These are phyloP conservation scores for Lepidochrysops patricia DNA, from an alignment of 2,888 invertebrate genomes.

Conservation along the genomic window DNA sequence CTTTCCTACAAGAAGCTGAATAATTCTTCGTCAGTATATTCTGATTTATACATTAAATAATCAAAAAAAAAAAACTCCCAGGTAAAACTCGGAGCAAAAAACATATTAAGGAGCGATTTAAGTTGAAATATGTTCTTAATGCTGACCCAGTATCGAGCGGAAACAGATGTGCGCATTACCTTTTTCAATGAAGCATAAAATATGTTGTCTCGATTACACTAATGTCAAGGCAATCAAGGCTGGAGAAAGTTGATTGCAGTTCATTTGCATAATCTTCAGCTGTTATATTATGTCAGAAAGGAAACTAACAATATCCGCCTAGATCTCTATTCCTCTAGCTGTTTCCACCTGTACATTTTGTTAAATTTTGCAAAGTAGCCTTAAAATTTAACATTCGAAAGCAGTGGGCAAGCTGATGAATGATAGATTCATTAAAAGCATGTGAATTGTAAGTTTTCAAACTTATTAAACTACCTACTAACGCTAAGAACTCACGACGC, in stretches of 20 bases:
- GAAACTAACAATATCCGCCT: not conserved
- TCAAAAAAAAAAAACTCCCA: not conserved
- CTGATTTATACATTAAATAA: not conserved
- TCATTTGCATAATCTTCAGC: not conserved
- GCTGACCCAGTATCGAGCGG: conserved; percentile 33
- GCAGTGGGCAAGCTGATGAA: too few species aligned
- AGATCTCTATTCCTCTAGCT: too few species aligned
- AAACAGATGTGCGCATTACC: conserved; percentile 15
- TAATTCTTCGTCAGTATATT: not conserved
- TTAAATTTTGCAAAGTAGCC: too few species aligned
- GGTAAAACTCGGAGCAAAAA: not conserved
- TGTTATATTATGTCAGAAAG: not conserved
- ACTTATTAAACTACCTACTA: too few species aligned
- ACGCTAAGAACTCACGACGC: too few species aligned
- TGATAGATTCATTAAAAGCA: too few species aligned
- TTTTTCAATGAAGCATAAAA: conserved; percentile 1
- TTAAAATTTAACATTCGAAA: too few species aligned
- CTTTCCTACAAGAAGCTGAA: too few species aligned
- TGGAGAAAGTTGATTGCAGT: not conserved
- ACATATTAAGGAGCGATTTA: conserved; percentile 1
- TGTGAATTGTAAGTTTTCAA: too few species aligned
- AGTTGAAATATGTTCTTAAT: conserved; percentile 32
- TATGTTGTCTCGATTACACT: not conserved
- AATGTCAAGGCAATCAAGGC: not conserved
- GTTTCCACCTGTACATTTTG: too few species aligned